These are phyloP conservation scores for Caenorhabditis elegans DNA, from an alignment of 1,140 invertebrate genomes.

Conservation along the genomic window DNA sequence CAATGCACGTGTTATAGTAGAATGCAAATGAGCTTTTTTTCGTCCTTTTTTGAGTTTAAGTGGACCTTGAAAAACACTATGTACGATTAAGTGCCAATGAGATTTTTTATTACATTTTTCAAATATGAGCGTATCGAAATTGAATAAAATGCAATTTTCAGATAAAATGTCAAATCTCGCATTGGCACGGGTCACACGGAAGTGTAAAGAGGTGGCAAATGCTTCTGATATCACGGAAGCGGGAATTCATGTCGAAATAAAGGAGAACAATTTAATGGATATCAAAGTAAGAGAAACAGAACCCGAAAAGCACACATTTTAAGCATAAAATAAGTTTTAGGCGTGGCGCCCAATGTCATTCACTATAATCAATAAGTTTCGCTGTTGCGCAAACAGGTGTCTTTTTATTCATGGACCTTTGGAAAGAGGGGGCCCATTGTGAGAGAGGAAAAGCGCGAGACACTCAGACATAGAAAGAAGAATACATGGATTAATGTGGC, in stretches of 20 bases:
- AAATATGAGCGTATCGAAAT: neutral
- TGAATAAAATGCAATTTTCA: too few species aligned
- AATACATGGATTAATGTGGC: conserved; percentile 2
- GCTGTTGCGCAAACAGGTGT: neutral
- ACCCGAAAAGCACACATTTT: neutral
- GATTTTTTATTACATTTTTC: neutral
- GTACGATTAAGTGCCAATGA: neutral
- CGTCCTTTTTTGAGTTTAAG: neutral
- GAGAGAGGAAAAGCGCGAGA: neutral
- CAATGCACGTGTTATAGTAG: neutral
- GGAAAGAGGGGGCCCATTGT: neutral
- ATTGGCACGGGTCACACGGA: conserved; percentile 23
- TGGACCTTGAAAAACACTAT: neutral
- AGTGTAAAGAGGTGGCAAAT: conserved; percentile 38
- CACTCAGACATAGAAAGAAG: neutral
- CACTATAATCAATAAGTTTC: too few species aligned
- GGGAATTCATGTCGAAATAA: conserved; percentile 38
- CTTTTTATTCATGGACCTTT: neutral
- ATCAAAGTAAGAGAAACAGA: neutral
- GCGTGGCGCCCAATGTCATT: too few species aligned
- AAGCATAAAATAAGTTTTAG: neutral
- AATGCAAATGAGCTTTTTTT: neutral
- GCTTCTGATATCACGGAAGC: conserved; percentile 13
- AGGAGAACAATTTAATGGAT: conserved; percentile 1
- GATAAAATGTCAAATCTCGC: conserved; percentile 38